Percentiles rank a stretch among this genome's conserved stretches.
These are phyloP conservation scores for Sciurus vulgaris DNA, from an alignment of 2,797 vertebrate genomes.

Conservation along the genomic window DNA sequence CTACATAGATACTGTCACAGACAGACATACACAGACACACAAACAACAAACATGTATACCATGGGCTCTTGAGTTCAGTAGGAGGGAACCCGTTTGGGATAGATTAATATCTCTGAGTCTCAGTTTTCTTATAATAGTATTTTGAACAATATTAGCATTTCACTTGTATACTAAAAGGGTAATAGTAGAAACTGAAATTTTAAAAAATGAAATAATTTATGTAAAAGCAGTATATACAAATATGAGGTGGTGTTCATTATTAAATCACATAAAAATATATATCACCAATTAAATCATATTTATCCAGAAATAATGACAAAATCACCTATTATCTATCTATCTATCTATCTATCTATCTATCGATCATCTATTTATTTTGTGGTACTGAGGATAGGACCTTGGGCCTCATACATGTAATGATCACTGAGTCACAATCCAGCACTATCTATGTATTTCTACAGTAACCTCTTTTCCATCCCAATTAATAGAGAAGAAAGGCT, in stretches of 20 bases:
- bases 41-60: neutral
- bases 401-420: no score
- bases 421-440: no score
- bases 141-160: neutral
- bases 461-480: neutral
- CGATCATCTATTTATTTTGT: no score
- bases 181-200: neutral
- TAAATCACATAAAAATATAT: neutral
- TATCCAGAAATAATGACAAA: neutral
- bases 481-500: neutral
- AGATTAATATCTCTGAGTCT: neutral
- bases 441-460: neutral
- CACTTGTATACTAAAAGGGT: neutral
- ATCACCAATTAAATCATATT: no score
- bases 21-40: neutral
- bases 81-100: neutral
- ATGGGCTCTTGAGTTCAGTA: neutral
- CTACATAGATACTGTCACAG: neutral
- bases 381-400: no score
- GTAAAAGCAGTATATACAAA: neutral
- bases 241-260: neutral
- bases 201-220: neutral
- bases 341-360: no score
- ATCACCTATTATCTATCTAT: no score
- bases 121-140: constrained; percentile 57